phyloP scores from a whole-genome alignment of 35 echinoderm and acorn worm species.

The Amphiura filiformis region DNA sequence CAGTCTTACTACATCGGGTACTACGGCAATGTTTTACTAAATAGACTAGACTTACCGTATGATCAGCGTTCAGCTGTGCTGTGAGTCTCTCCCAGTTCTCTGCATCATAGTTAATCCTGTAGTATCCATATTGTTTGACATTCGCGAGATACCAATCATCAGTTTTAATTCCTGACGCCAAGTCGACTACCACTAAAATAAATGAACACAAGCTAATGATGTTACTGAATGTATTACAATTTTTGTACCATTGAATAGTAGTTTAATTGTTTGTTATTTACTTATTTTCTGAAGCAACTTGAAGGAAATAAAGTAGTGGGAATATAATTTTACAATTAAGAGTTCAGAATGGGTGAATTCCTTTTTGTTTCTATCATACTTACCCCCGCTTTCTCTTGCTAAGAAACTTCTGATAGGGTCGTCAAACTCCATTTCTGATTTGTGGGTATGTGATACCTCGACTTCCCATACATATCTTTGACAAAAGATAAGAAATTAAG shows the following conservation, averaged over 20 bases:
- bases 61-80: slow-evolving; percentile 30
- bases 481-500: too few relatives aligned
- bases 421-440: slow-evolving; percentile 29
- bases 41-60: slow-evolving; percentile 44
- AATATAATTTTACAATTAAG: too few relatives aligned
- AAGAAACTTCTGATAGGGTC: slow-evolving; percentile 46
- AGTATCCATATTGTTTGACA: slow-evolving; percentile 78
- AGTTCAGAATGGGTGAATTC: too few relatives aligned
- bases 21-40: too few relatives aligned
- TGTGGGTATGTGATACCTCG: slow-evolving; percentile 60
- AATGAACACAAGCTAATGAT: too few relatives aligned
- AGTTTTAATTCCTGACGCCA: not conserved
- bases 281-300: too few relatives aligned
- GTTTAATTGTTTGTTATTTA: not conserved
- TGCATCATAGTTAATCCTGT: slow-evolving; percentile 84
- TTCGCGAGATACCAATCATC: slow-evolving; percentile 87
- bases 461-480: slow-evolving; percentile 85
- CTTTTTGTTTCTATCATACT: not conserved
- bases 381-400: slow-evolving; percentile 39
- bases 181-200: slow-evolving; percentile 40
- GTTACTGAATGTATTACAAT: too few relatives aligned
- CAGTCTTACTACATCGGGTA: too few relatives aligned
- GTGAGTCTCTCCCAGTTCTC: slow-evolving; percentile 73
- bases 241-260: not conserved
- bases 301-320: too few relatives aligned